These are phyloP conservation scores for Trachymyrmex septentrionalis DNA, from an alignment of 1,140 invertebrate species.

Conservation along the genomic window DNA sequence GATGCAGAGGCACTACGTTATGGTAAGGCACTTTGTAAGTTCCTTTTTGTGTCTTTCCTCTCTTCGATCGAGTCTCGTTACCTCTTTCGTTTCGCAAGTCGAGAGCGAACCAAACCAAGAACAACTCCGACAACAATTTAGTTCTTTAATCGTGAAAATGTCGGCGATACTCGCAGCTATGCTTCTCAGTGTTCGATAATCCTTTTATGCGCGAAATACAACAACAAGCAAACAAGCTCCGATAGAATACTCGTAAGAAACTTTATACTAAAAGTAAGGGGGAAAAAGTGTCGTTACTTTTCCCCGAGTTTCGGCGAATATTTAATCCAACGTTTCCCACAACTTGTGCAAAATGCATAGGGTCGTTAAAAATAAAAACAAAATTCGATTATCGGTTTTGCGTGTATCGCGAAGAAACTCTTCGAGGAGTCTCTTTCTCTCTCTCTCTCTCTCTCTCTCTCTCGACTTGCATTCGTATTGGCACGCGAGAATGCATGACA, in stretches of 20 bases:
- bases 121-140: slow-evolving; percentile 32
- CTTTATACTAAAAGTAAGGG: slow-evolving; percentile 4
- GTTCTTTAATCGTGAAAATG: slow-evolving; percentile 15
- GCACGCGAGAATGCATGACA: slow-evolving; percentile 28
- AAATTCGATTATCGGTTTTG: slow-evolving; percentile 53
- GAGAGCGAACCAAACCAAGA: slow-evolving; percentile 15
- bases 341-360: slow-evolving; percentile 9
- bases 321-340: slow-evolving; percentile 29
- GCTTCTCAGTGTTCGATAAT: background rate
- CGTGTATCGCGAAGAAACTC: slow-evolving; percentile 9
- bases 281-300: background rate
- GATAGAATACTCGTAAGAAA: slow-evolving; percentile 12
- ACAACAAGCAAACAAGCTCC: slow-evolving; percentile 9
- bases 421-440: background rate
- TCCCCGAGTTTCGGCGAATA: slow-evolving; percentile 9
- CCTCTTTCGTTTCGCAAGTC: slow-evolving; percentile 31
- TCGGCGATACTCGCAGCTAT: slow-evolving; percentile 2
- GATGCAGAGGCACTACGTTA: slow-evolving; percentile 99
- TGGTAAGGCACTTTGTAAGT: slow-evolving; percentile 91
- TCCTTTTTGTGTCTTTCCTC: slow-evolving; percentile 67
- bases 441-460: background rate
- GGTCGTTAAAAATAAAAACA: slow-evolving; percentile 41
- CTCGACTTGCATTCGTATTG: slow-evolving; percentile 24
- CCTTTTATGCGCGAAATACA: slow-evolving; percentile 16
- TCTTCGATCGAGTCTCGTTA: slow-evolving; percentile 45